Base-by-base conservation (phyloP, 1,140 invertebrate species). In the Homarus americanus region DNA sequence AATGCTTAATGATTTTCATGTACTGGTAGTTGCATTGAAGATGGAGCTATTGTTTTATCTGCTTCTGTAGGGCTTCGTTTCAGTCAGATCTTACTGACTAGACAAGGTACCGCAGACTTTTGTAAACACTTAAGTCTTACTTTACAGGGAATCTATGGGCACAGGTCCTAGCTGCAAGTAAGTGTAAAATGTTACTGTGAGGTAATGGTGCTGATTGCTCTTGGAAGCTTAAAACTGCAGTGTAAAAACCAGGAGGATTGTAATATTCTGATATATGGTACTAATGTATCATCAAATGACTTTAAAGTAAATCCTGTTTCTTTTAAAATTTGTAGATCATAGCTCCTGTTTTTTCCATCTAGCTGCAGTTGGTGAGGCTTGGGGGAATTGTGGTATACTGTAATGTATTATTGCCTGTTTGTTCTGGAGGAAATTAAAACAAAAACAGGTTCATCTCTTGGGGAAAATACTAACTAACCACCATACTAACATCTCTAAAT, bases 81-180 rank as follows among this genome's bases (percentile, higher is more conserved):
- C n/a, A n/a, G n/a, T n/a, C n/a, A n/a, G n/a, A n/a, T n/a, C 20
- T 10, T 49, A 10, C 53, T 58, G 53, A 58, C 24, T 20, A 58
- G 15, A 58, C 24, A 24, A 58, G 53, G 53, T 20, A 58, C 24
- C 20, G n/a, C n/a, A 79, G n/a, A 79, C 58, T 63, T 15, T 24
- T 58, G 24, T 58, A 58, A 58, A 58, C 5, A 58, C 53, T 58
- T 28, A 32, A 87, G 73, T 87, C 85, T 87, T 78, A 40, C 49
- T 53, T 90, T 90, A 28, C 87, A 90, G 87, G 87, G 44, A 90
- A 90, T 90, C 87, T 90, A 5, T 90, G 87, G 87, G 78, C 58
- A 82, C 63, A 75, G 63, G 82, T 90, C 87, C 17, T 90, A 32
- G 36, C 34, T 49, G 87, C 72, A 90, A 69, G 87, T 90, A 73